phyloP scores from a whole-genome alignment of 1,140 invertebrate species.

The Holotrichia oblita region DNA sequence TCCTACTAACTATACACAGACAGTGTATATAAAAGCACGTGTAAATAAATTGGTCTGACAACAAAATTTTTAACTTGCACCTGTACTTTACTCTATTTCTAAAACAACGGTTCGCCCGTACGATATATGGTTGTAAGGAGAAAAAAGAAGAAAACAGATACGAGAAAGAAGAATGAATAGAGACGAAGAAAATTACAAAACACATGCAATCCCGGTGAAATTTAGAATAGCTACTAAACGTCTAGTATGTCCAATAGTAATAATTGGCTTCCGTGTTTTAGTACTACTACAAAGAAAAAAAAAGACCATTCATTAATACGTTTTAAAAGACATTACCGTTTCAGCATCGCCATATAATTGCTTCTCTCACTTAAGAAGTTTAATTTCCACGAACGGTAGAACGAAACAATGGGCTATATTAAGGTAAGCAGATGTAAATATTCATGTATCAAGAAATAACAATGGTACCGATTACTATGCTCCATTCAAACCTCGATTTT shows the following conservation, averaged over 20 bases:
- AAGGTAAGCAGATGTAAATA: conserved; percentile 46
- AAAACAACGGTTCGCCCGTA: neutral
- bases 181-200: conserved; percentile 29
- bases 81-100: conserved; percentile 26
- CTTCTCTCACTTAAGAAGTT: conserved; percentile 43
- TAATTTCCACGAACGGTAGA: conserved; percentile 41
- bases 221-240: conserved; percentile 17
- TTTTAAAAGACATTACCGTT: conserved; percentile 60
- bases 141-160: neutral
- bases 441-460: conserved; percentile 43
- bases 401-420: conserved; percentile 44
- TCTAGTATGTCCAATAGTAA: neutral
- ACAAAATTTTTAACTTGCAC: conserved; percentile 41
- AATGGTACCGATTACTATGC: conserved; percentile 43
- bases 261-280: conserved; percentile 37
- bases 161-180: conserved; percentile 15
- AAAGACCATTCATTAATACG: conserved; percentile 35
- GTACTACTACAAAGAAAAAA: neutral
- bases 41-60: conserved; percentile 43
- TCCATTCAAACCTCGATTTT: conserved; percentile 41
- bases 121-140: neutral
- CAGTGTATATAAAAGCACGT: conserved; percentile 39
- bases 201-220: conserved; percentile 23
- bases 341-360: conserved; percentile 32
- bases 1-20: neutral